Base-by-base conservation (phyloP, 2,888 invertebrate genomes). In the Cistogaster globosa region DNA sequence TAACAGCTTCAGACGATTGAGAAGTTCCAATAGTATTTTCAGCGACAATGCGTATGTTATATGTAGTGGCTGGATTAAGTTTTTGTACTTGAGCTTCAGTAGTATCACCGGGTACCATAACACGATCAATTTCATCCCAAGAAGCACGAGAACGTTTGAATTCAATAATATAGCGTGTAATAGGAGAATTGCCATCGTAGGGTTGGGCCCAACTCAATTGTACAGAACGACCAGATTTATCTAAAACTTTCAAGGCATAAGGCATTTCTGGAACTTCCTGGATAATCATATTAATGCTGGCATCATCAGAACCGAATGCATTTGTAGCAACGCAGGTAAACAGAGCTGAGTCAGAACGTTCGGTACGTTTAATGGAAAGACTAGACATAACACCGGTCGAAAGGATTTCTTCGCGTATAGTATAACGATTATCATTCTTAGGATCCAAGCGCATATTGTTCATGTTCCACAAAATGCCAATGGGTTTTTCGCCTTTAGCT, bases 1-100 rank as follows among this genome's bases (percentile, higher is more conserved):
- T 97, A 2, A 98, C 97, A 2, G 97, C 96, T 90, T 98, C 97
- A 0, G 98, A 98, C 2, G 97, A 97, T 88, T 97, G 96, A 42
- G 98, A 98, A n/a, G 95, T 95, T 74, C 98, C 98, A 86, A 98
- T 96, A 92, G 97, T 97, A 90, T 98, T 98, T 93, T 98, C 97
- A 80, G 98, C 98, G 2, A 98, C 96, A 89, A 98, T 97, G 87
- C 98, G 94, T 88, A 98, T 95, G 91, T 98, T 97, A 91, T 98
- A 98, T 0, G 97, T 97, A 2, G 98, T 98, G 45, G 98, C 97
- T 36, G 98, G 98, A 88, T 96, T 94, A 11, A 98, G 94, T 90
- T 97, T 97, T 91, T 96, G 97, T 12, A 98, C 97, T 87, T 97
- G 97, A 57, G 97, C 97, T 93, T 97, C 96, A 42, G 96, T 97